Conservation (phyloP, 1,140 invertebrate species). For the Arctopsyche grandis region DNA sequence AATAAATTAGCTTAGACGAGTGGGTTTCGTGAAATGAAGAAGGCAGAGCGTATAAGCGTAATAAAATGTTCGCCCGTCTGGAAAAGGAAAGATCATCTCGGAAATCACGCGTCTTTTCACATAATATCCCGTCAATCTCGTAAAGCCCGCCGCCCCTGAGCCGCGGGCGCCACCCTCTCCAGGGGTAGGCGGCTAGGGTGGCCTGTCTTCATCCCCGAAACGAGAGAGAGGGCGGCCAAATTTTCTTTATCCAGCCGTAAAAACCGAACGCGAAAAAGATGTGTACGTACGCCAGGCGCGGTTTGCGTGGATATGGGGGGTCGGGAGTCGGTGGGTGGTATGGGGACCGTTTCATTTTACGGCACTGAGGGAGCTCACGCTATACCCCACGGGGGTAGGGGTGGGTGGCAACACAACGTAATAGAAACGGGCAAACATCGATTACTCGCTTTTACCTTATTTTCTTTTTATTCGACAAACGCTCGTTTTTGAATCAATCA, state of each 20-base stretch:
- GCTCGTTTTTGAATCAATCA: neutral
- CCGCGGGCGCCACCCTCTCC: neutral
- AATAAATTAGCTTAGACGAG: conserved; percentile 41
- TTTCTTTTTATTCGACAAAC: neutral
- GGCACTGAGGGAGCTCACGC: conserved; percentile 18
- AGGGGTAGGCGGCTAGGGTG: neutral
- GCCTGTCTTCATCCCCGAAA: conserved; percentile 14
- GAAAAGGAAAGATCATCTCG: conserved; percentile 48
- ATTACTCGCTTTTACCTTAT: conserved; percentile 11
- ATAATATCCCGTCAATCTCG: conserved; percentile 54
- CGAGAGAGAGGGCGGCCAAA: conserved; percentile 34
- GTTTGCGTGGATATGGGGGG: neutral
- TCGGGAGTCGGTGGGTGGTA: conserved; percentile 7
- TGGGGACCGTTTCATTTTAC: conserved; percentile 49
- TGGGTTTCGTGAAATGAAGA: conserved; percentile 37
- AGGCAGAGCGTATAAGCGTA: conserved; percentile 39
- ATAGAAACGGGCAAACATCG: conserved; percentile 50
- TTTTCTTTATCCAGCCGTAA: conserved; percentile 54
- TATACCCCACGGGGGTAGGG: neutral
- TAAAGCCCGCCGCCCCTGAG: conserved; percentile 43
- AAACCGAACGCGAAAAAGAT: conserved; percentile 46
- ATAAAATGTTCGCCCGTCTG: conserved; percentile 26
- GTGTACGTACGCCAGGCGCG: conserved; percentile 1
- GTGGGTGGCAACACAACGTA: conserved; percentile 34
- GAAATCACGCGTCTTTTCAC: conserved; percentile 54